phyloP scores from a whole-genome alignment of 1,140 invertebrate genomes.

The Aplysia californica region DNA sequence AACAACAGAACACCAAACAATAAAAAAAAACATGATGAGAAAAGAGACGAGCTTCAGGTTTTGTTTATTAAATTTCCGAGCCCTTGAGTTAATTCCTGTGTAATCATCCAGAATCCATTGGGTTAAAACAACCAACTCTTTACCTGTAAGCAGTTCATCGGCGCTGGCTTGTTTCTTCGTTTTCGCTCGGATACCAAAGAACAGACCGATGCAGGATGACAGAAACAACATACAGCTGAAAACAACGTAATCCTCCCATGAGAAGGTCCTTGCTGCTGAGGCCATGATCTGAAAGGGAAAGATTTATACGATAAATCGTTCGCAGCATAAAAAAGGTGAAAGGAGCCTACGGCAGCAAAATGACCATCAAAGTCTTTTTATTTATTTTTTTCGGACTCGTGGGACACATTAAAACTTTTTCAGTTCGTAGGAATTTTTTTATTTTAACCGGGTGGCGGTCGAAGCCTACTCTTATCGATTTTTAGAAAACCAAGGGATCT shows the following conservation, averaged over 20 bases:
- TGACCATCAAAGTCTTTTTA: no score
- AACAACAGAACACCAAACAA: neutral
- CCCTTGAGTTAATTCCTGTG: neutral
- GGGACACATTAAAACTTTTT: no score
- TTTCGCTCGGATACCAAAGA: slow-evolving; percentile 83
- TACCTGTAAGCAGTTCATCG: slow-evolving; percentile 12
- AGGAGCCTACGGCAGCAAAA: no score
- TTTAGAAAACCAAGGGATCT: no score
- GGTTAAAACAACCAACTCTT: neutral
- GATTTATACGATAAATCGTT: no score
- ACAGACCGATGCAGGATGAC: slow-evolving; percentile 78
- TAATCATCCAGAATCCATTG: neutral
- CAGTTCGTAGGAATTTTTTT: no score
- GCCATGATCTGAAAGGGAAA: neutral
- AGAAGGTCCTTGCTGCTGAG: neutral
- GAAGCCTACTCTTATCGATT: no score
- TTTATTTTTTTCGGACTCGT: no score
- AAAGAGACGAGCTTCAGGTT: neutral
- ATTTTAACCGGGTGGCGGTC: no score
- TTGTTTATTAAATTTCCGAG: neutral
- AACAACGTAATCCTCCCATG: slow-evolving; percentile 64
- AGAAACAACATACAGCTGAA: slow-evolving; percentile 31
- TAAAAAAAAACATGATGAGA: neutral
- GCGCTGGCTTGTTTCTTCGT: slow-evolving; percentile 55
- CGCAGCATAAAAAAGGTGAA: no score